A percentile compares a stretch with the other conserved stretches of the same genome.
phyloP scores from a whole-genome alignment of 2,797 vertebrate species.

The Sebastolobus alascanus region DNA sequence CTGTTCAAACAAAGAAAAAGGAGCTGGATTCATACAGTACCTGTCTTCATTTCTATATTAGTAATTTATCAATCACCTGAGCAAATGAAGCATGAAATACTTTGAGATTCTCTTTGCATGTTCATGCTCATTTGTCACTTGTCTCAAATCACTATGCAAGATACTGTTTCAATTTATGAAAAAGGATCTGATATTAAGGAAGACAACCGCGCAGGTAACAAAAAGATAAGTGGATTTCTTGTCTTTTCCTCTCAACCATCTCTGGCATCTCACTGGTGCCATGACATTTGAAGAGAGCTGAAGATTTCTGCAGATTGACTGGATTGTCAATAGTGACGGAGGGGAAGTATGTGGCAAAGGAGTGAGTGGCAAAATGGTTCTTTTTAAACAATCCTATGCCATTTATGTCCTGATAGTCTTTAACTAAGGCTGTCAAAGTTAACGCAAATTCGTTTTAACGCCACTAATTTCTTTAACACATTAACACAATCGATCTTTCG shows the following conservation, averaged over 20 bases:
- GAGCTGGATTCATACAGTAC: neutral
- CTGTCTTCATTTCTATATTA: neutral
- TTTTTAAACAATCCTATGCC: neutral
- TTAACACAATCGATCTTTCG: too few relatives aligned
- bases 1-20: neutral
- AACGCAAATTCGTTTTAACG: too few relatives aligned
- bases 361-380: neutral
- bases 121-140: constrained; percentile 9
- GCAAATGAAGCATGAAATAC: neutral
- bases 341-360: constrained; percentile 2
- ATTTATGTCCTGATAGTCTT: neutral
- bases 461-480: too few relatives aligned
- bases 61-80: neutral
- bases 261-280: neutral
- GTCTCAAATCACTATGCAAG: neutral
- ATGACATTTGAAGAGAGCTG: constrained; percentile 19
- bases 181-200: constrained; percentile 6
- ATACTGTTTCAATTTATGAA: neutral
- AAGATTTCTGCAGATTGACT: constrained; percentile 26
- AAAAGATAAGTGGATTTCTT: constrained; percentile 14
- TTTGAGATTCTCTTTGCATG: neutral
- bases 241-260: constrained; percentile 5
- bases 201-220: neutral
- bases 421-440: too few relatives aligned
- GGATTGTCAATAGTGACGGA: constrained; percentile 2